Percentiles rank a stretch among this genome's conserved stretches.
Evolutionary conservation across 2,888 invertebrate species (phyloP).

Genomic region (Enchytraeus crypticus): DNA sequence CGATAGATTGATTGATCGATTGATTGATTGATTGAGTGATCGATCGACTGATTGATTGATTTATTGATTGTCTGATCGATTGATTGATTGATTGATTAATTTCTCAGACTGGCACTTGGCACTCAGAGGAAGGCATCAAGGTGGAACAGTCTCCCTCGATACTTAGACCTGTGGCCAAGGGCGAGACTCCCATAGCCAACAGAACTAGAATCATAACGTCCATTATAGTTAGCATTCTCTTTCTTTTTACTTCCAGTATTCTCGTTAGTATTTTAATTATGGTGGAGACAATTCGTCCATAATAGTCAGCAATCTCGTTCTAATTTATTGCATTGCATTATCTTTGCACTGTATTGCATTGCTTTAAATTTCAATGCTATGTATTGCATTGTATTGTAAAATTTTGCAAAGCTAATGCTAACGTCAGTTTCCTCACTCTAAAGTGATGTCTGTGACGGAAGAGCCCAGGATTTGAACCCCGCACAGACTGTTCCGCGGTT

Average conservation of each 20-base stretch:
- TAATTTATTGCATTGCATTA: neutral
- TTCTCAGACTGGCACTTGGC: conserved; percentile 12
- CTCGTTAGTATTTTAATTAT: too few relatives aligned
- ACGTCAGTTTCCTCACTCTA: too few relatives aligned
- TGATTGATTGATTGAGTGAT: too few relatives aligned
- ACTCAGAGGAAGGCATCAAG: conserved; percentile 1
- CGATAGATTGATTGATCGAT: too few relatives aligned
- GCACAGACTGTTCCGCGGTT: too few relatives aligned
- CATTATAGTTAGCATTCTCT: conserved; percentile 11
- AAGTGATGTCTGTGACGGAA: too few relatives aligned
- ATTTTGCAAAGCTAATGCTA: too few relatives aligned
- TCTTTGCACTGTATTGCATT: neutral
- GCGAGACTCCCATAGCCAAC: conserved; percentile 15
- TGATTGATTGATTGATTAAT: too few relatives aligned
- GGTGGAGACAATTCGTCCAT: conserved; percentile 18
- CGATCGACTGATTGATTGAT: too few relatives aligned
- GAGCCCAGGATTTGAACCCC: too few relatives aligned
- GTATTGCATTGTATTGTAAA: too few relatives aligned
- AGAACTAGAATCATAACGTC: conserved; percentile 18
- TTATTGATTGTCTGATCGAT: too few relatives aligned
- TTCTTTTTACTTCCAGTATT: neutral
- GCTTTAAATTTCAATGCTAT: neutral
- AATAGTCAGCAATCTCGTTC: conserved; percentile 4
- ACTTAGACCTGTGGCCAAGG: conserved; percentile 1
- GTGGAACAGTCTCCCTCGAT: neutral